Conservation (phyloP, 2,797 vertebrate genomes). For the Crocodylus rhombifer region DNA sequence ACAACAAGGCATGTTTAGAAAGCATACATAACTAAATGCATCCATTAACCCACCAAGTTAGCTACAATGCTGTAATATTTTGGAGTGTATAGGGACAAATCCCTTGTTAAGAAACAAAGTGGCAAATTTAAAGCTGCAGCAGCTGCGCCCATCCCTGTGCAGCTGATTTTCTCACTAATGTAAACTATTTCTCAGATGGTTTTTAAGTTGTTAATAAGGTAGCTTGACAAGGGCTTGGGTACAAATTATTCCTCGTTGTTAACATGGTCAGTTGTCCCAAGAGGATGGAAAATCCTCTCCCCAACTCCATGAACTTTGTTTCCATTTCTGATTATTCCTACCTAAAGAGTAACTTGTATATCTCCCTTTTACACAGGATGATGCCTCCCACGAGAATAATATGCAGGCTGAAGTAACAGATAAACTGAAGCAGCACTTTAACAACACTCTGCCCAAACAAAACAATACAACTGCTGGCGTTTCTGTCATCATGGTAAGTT, state of each 20-base stretch:
- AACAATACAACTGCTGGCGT: constrained; percentile 90
- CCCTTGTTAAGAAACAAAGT: not conserved
- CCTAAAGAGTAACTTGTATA: not conserved
- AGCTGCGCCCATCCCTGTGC: too few species aligned
- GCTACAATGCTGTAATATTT: too few species aligned
- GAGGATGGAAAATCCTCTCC: not conserved
- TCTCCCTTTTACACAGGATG: constrained; percentile 83
- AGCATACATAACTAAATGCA: not conserved
- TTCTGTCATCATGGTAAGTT: constrained; percentile 95
- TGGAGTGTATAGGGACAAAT: too few species aligned
- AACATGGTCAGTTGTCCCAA: not conserved
- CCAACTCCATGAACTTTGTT: not conserved
- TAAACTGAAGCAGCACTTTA: constrained; percentile 98
- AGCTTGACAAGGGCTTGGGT: too few species aligned
- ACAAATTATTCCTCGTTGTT: not conserved
- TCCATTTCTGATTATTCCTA: rapidly evolving
- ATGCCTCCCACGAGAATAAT: constrained; percentile 90
- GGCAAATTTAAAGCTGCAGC: not conserved
- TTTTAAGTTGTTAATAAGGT: too few species aligned
- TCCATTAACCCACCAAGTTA: too few species aligned
- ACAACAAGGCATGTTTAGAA: not conserved
- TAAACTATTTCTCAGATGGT: not conserved
- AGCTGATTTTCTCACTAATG: not conserved
- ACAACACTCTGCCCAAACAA: constrained; percentile 89
- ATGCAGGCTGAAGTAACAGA: constrained; percentile 96